Evolutionary conservation across 2,113 vertebrate species (phyloP), one percentile per base, ranked within the genome.

Genomic region (Gymnocephalus cernua): DNA sequence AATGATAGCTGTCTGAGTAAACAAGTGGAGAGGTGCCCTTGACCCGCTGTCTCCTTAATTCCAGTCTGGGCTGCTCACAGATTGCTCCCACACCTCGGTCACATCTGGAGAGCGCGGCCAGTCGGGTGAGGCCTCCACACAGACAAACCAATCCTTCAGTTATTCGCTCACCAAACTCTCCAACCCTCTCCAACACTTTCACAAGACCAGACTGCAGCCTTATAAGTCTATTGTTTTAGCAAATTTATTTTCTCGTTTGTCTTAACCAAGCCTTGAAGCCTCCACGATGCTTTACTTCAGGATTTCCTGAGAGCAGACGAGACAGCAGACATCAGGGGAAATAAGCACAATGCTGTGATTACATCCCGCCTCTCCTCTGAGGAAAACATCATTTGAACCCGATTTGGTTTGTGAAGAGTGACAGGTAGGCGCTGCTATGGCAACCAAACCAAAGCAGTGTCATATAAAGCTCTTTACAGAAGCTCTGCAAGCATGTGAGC

Each of bases 1-100:
- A 95, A 95, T 92, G 90, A 93, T 95, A 91, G 90, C 85, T 91
- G 92, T 89, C 91, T 91, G 91, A 82, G 88, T 94, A 94, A 95
- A 95, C 93, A 94, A 86, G 83, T 79, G 77, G 85, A 93, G 91
- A 84, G 88, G 82, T 87, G 88, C 93, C 95, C 94, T 95, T 95
- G 93, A 95, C 94, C 94, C 23, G 57, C 70, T 84, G 89, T 89
- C 88, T 89, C 86, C 85, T 92, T 91, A 89, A 93, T 93, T 93
- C 90, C 70, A 89, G 78, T 61, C 73, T 35, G 21, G 67, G 79
- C 83, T 78, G 59, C 56, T 27, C 58, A 25, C 32, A 14, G 65
- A 79, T 64, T 80, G 80, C 88, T 87, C 87, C 83, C 79, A 86
- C 90, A 67, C 74, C 80, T 80, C 41, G n/a, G 69, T 65, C 89